Evolutionary conservation across 2,797 vertebrate species (phyloP), one percentile per base, ranked within the genome.

Genomic region (Phataginus tetradactyla): DNA sequence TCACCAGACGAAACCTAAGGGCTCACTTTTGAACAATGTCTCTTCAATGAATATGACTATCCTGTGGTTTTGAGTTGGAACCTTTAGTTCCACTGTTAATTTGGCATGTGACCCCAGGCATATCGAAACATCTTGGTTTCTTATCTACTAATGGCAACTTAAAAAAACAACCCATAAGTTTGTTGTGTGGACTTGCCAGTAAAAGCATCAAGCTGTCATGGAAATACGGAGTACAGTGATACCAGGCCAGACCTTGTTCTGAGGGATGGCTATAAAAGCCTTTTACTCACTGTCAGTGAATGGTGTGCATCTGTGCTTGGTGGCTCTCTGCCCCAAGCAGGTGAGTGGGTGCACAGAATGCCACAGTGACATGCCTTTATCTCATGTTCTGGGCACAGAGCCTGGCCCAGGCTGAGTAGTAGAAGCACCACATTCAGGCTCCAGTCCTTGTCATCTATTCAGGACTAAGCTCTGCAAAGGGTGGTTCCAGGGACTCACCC

Each of bases 1-100:
- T 96, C 96, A 96, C 77, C 51, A 55, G 61, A 91, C 66, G 72
- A 91, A 92, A 96, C 86, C 84, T 17, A 87, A 93, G 84, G 53
- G 37, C 57, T 90, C 66, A 72, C 51, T 53, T 84, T 34, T 68
- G 89, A 89, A 93, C 45, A 55, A 94, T 25, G 66, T 34, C 37
- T 91, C 37, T 45, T 88, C 72, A 64, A 66, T 51, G 90, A 95
- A 32, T 84, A 69, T 17, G 37, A 72, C 85, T 92, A 45, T 79
- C 59, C 59, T 5, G 1, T 84, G 77, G 78, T 69, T 94, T 92
- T 57, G n/a, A 90, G 64, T 86, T 79, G 53, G 90, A 98, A 87
- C 59, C n/a, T 81, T 75, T 61, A 34, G 64, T 81, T 86, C 64
- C 42, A 86, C 55, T 75, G 45, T 83, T 85, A 55, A n/a, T 74